Evolutionary conservation across 2,888 invertebrate genomes (phyloP), one percentile per base, ranked within the genome.

Genomic region (Oscheius sp.): DNA sequence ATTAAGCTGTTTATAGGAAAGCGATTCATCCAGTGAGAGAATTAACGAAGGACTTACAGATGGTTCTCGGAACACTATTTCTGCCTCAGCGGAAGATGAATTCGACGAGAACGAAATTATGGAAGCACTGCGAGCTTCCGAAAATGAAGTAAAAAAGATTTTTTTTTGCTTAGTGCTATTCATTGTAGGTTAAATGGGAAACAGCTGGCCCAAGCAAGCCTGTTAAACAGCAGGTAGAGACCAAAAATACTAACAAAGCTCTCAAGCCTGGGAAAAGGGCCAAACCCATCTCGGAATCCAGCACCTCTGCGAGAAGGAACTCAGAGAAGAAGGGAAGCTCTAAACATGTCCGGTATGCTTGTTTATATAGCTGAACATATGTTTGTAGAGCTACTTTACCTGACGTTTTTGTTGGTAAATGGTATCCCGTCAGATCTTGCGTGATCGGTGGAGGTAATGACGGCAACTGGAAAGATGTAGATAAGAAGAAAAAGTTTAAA

Each of bases 391-490:
- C 51, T 30, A 14, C 28, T 12, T 32, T 51, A 30, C 51, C 51
- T 14, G 20, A 20, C 12, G 51, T 14, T 14, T 51, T 28, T 28
- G 4, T 51, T 14, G 51, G 51, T n/a, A 26, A 30, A 6, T 51
- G 51, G 51, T 51, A 30, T 14, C 9, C 30, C n/a, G 26, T 51
- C 14, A 51, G 30, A 32, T 51, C 28, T 3, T 51, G 28, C 20
- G 28, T 14, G 12, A 51, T 20, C 14, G 51, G 51, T 17, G 30
- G 30, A n/a, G 20, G 20, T 8, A 24, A 51, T 28, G 51, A 51
- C 30, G 51, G 51, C 4, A 28, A 32, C 30, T 51, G 51, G 51
- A 51, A 51, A 20, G 51, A 51, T 12, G 51, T 30, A 12, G n/a
- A 12, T 14, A 51, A 30, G 30, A 28, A 28, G 4, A 32, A 30